Conservation (phyloP, 92 coral and sea anemone species). For the Siderastrea siderea region DNA sequence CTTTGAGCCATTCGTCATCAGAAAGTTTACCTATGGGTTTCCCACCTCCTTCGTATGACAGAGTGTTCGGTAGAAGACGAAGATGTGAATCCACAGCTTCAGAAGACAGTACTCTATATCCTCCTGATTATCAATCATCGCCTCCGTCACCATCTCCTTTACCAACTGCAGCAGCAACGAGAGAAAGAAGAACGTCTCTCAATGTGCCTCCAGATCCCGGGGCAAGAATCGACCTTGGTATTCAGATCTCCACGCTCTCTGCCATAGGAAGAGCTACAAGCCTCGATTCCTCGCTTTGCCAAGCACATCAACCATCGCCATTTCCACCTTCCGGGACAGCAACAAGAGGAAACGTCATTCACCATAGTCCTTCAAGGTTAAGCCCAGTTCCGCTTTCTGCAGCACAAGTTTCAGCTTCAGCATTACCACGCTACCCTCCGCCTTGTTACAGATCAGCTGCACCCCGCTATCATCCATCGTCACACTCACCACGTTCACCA, state of each 20-base stretch:
- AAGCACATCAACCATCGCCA: not conserved
- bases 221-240: constrained; percentile 16
- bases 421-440: not conserved
- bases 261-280: not conserved
- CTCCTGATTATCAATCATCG: constrained; percentile 42
- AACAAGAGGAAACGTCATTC: not conserved
- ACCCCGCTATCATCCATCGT: constrained; percentile 2
- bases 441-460: constrained; percentile 17
- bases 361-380: not conserved
- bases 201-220: constrained; percentile 8
- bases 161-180: not conserved
- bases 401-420: not conserved
- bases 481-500: constrained; percentile 3
- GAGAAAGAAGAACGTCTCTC: constrained; percentile 4
- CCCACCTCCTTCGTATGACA: constrained; percentile 55
- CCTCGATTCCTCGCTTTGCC: not conserved
- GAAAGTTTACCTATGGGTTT: constrained; percentile 39
- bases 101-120: constrained; percentile 29
- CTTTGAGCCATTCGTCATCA: not conserved
- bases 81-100: constrained; percentile 39
- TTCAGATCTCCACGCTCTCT: constrained; percentile 3
- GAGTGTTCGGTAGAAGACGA: constrained; percentile 38
- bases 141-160: constrained; percentile 36
- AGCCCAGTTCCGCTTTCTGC: not conserved
- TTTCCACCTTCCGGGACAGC: not conserved